Percentiles rank a stretch among this genome's conserved stretches.
These are phyloP conservation scores for Huso huso DNA, from an alignment of 2,797 vertebrate species.

Conservation along the genomic window DNA sequence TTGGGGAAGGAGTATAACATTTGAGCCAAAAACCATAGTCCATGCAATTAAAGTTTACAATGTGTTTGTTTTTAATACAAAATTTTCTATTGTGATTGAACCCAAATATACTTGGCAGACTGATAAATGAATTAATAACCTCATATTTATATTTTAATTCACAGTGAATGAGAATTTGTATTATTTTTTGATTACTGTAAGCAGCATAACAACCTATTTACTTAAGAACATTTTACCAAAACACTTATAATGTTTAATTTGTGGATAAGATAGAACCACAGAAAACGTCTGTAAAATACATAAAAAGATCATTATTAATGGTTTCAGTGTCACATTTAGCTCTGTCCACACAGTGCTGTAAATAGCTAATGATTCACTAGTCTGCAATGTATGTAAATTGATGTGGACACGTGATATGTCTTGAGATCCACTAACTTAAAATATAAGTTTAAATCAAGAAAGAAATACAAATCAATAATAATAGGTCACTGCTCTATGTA, in stretches of 20 bases:
- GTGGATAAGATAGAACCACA: too few species aligned
- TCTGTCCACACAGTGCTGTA: too few species aligned
- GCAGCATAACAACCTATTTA: conserved; percentile 6
- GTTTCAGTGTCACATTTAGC: too few species aligned
- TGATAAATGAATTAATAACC: background rate
- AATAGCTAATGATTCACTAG: too few species aligned
- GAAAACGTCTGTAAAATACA: too few species aligned
- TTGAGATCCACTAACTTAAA: too few species aligned
- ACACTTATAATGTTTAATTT: background rate
- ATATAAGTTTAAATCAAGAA: too few species aligned
- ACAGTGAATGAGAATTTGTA: background rate
- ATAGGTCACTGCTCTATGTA: too few species aligned
- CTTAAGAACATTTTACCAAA: conserved; percentile 9
- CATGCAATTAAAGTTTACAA: conserved; percentile 59
- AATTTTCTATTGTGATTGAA: conserved; percentile 40
- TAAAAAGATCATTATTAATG: too few species aligned
- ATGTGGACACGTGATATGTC: too few species aligned
- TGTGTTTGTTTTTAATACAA: conserved; percentile 61
- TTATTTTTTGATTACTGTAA: conserved; percentile 3
- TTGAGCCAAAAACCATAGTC: conserved; percentile 42
- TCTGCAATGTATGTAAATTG: too few species aligned
- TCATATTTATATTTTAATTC: conserved; percentile 4
- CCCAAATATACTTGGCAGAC: conserved; percentile 42
- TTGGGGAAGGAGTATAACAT: conserved; percentile 44
- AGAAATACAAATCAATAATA: too few species aligned